phyloP scores from a whole-genome alignment of 1,140 invertebrate species.

The Caenorhabditis remanei region DNA sequence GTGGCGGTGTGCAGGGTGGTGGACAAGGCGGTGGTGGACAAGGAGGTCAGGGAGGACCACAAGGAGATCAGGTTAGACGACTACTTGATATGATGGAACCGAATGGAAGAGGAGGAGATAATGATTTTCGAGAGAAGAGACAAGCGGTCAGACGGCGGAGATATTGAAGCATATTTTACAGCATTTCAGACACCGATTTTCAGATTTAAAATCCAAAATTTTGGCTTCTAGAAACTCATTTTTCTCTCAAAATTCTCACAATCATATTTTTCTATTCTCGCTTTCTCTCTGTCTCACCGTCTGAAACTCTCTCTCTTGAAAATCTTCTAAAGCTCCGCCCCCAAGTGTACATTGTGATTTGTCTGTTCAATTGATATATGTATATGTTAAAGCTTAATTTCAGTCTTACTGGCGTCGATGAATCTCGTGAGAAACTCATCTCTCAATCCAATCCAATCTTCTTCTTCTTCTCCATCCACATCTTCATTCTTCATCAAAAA shows the following conservation, averaged over 20 bases:
- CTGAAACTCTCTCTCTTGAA: not conserved
- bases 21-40: slow-evolving; percentile 52
- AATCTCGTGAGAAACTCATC: not conserved
- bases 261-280: not conserved
- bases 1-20: slow-evolving; percentile 18
- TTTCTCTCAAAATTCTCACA: too few relatives aligned
- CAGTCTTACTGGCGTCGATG: slow-evolving; percentile 72
- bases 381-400: slow-evolving; percentile 62
- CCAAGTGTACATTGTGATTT: not conserved
- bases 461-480: not conserved
- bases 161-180: not conserved
- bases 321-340: not conserved
- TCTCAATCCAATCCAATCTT: not conserved
- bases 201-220: not conserved
- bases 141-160: slow-evolving; percentile 26
- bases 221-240: too few relatives aligned
- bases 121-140: slow-evolving; percentile 30
- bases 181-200: not conserved
- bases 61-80: slow-evolving; percentile 54
- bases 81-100: slow-evolving; percentile 33
- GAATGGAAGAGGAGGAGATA: slow-evolving; percentile 4
- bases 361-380: not conserved
- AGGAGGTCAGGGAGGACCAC: slow-evolving; percentile 50
- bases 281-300: not conserved
- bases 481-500: not conserved